phyloP scores from a whole-genome alignment of 2,888 invertebrate genomes.

The Stenodema calcarata region DNA sequence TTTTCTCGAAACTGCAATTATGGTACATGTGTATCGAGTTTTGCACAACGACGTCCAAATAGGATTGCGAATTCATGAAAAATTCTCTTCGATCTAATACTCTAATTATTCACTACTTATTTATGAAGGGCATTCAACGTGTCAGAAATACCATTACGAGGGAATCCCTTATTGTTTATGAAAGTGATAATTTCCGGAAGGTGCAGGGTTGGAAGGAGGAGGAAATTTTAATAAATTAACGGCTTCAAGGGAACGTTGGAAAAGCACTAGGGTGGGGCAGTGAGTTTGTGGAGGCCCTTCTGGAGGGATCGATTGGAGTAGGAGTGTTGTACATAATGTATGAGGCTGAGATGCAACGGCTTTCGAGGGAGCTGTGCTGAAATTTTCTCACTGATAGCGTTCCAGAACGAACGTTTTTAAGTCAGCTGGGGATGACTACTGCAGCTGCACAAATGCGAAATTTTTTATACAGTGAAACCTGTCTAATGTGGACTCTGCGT shows the following conservation, averaged over 20 bases:
- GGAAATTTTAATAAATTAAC: not conserved
- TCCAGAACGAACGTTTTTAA: no score
- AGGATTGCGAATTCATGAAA: no score
- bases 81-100: no score
- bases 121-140: not conserved
- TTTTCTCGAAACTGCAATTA: no score
- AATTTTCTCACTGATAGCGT: not conserved
- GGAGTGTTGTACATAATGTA: not conserved
- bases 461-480: no score
- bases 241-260: no score
- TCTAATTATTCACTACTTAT: not conserved
- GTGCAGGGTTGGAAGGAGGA: not conserved
- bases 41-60: no score
- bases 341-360: not conserved
- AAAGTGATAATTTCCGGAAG: not conserved
- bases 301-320: not conserved
- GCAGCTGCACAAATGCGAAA: no score
- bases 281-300: not conserved
- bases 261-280: not conserved
- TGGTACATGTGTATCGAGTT: no score
- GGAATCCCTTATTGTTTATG: not conserved
- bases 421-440: no score
- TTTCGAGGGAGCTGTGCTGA: not conserved
- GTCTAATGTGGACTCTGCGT: no score
- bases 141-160: not conserved